Percentiles rank a stretch among this genome's conserved stretches.
These are phyloP conservation scores for Ferrisia virgata DNA, from an alignment of 2,888 invertebrate species.

Conservation along the genomic window DNA sequence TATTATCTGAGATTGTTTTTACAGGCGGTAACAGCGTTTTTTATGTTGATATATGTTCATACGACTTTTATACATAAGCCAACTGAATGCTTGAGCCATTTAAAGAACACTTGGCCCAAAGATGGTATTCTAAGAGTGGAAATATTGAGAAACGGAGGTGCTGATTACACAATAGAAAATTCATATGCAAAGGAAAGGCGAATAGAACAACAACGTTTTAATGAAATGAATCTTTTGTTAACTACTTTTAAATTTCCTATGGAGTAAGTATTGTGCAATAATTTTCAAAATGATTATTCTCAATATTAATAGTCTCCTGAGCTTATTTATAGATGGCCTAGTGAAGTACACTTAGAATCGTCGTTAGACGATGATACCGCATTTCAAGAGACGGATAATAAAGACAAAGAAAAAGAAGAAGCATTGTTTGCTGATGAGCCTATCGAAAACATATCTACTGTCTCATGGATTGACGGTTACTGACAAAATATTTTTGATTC, in stretches of 20 bases:
- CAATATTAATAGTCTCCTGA: neutral
- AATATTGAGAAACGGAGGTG: constrained; percentile 60
- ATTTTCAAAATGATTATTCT: neutral
- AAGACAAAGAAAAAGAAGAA: constrained; percentile 19
- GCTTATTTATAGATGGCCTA: constrained; percentile 17
- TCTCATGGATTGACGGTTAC: neutral
- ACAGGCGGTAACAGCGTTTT: constrained; percentile 78
- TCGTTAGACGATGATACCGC: constrained; percentile 35
- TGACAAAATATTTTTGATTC: neutral
- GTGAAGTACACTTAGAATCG: constrained; percentile 37
- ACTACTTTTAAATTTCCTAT: constrained; percentile 38
- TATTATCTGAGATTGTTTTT: too few species aligned
- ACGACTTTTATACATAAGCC: constrained; percentile 89
- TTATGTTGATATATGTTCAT: constrained; percentile 91
- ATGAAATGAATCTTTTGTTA: constrained; percentile 40
- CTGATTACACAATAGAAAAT: constrained; percentile 74
- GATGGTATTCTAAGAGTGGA: constrained; percentile 93
- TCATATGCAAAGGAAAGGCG: constrained; percentile 80
- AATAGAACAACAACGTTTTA: constrained; percentile 52
- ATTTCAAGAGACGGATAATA: neutral
- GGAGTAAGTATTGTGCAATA: constrained; percentile 2
- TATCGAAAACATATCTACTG: neutral
- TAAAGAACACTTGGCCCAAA: constrained; percentile 87
- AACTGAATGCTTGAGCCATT: constrained; percentile 85
- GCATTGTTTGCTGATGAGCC: neutral